Percentiles rank a stretch among this genome's conserved stretches.
These are phyloP conservation scores for Apoda limacodes DNA, from an alignment of 2,888 invertebrate genomes.

Conservation along the genomic window DNA sequence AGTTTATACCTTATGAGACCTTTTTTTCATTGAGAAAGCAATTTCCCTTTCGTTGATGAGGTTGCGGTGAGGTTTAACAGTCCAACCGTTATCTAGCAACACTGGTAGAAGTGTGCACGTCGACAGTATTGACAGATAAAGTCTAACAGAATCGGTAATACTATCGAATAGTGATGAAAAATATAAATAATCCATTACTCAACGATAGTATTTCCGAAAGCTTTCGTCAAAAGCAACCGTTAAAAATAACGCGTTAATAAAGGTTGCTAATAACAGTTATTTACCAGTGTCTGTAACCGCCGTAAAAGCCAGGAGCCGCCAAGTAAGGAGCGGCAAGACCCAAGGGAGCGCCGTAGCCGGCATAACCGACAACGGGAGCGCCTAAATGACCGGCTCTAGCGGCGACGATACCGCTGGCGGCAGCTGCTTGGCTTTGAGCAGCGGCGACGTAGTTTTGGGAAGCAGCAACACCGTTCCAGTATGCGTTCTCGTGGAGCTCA, in stretches of 20 bases:
- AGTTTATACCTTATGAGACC: constrained; percentile 60
- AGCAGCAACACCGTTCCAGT: constrained; percentile 44
- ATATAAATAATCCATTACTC: too few relatives aligned
- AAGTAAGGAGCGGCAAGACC: constrained; percentile 18
- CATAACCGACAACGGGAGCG: constrained; percentile 14
- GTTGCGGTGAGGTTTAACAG: too few relatives aligned
- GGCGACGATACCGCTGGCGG: constrained; percentile 30
- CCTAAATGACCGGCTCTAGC: constrained; percentile 27
- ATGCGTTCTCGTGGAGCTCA: constrained; percentile 43
- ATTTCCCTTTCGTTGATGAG: too few relatives aligned
- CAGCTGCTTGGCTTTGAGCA: constrained; percentile 44
- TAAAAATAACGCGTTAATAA: constrained; percentile 13
- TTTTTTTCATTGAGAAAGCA: constrained; percentile 31
- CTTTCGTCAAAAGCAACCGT: constrained; percentile 9
- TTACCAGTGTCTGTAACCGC: constrained; percentile 32
- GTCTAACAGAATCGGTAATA: too few relatives aligned
- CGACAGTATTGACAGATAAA: too few relatives aligned
- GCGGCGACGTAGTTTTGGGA: constrained; percentile 43
- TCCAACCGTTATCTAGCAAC: too few relatives aligned
- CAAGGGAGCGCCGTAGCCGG: constrained; percentile 9
- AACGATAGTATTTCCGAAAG: constrained; percentile 2
- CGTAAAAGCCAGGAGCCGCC: constrained; percentile 19
- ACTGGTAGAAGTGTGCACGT: too few relatives aligned
- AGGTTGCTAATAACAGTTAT: constrained; percentile 14
- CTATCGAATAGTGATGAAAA: too few relatives aligned